Percentiles rank a stretch among this genome's conserved stretches.
phyloP scores from a whole-genome alignment of 1,140 invertebrate genomes.

The Odontomachus brunneus region DNA sequence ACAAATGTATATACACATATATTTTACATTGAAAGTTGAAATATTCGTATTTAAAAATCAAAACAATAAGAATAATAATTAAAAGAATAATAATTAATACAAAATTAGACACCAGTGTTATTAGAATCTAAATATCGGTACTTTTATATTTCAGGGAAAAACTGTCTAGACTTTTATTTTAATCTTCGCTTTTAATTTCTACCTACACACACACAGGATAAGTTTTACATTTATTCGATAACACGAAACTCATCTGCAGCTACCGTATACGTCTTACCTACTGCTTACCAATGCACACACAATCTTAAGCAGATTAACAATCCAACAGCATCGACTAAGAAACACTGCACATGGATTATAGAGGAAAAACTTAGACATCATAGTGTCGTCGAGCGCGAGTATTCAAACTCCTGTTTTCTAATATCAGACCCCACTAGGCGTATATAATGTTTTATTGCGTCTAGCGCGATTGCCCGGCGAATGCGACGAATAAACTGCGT shows the following conservation, averaged over 20 bases:
- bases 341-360: background rate
- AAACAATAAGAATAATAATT: too few species aligned
- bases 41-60: too few species aligned
- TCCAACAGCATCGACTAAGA: background rate
- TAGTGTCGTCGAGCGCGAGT: slow-evolving; percentile 52
- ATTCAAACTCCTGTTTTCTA: slow-evolving; percentile 66
- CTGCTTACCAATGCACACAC: background rate
- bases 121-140: too few species aligned
- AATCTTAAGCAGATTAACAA: background rate
- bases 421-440: slow-evolving; percentile 63
- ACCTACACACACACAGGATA: too few species aligned
- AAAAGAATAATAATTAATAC: too few species aligned
- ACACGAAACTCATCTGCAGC: background rate
- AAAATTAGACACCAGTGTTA: too few species aligned
- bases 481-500: slow-evolving; percentile 76
- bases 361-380: slow-evolving; percentile 8
- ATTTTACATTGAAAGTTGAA: too few species aligned
- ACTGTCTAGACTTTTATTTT: too few species aligned
- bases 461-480: slow-evolving; percentile 64
- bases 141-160: too few species aligned
- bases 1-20: too few species aligned
- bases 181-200: too few species aligned
- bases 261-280: background rate
- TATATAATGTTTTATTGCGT: slow-evolving; percentile 44
- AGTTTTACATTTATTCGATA: background rate